Percentiles rank a stretch among this genome's conserved stretches.
Conservation (phyloP, 2,113 vertebrate genomes). For the Dicerorhinus sumatrensis region DNA sequence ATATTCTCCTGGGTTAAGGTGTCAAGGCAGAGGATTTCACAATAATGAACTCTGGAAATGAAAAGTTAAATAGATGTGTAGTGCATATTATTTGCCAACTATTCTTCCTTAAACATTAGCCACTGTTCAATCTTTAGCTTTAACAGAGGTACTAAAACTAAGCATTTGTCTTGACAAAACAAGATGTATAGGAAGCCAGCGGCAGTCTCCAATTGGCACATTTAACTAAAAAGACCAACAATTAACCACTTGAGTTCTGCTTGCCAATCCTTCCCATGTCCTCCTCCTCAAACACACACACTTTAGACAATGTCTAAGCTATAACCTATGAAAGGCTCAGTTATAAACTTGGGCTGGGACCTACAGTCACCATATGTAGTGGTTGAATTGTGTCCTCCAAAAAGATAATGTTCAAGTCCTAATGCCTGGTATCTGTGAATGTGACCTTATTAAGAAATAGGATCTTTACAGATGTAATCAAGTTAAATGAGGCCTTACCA, state of each 20-base stretch:
- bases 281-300: neutral
- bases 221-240: neutral
- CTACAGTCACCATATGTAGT: neutral
- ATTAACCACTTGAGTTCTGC: neutral
- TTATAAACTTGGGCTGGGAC: neutral
- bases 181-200: neutral
- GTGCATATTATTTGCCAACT: neutral
- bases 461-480: neutral
- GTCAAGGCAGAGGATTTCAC: neutral
- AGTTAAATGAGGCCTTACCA: neutral
- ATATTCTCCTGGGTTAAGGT: neutral
- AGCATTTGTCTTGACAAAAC: neutral
- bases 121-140: neutral
- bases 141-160: neutral
- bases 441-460: neutral
- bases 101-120: neutral
- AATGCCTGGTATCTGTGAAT: neutral
- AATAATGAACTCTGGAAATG: neutral
- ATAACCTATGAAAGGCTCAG: neutral
- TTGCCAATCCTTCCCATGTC: neutral
- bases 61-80: conserved; percentile 15
- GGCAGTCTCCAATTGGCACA: neutral
- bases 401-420: neutral
- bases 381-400: neutral
- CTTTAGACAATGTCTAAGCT: neutral